Evolutionary conservation across 2,888 invertebrate species (phyloP), one percentile per base, ranked within the genome.

Genomic region (Timema cristinae): DNA sequence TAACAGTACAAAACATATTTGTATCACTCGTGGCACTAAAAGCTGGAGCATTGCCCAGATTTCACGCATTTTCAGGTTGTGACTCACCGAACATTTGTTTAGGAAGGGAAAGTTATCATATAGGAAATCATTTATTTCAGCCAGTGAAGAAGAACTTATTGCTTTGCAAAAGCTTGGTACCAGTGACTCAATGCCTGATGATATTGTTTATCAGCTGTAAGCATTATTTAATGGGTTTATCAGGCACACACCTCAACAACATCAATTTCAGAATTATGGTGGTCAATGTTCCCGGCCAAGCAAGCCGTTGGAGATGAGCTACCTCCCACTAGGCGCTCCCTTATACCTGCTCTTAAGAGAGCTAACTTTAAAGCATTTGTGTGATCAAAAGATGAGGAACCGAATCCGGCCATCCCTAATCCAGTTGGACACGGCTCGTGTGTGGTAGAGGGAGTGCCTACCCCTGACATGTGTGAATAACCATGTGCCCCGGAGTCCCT

Each of bases 181-280:
- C 52, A 52, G 52, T 52, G 52, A 52, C 52, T 52, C 52, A 52
- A 11, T 52, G 11, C 52, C 52, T 11, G 52, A 52, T 11, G 11
- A 11, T 52, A n/a, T n/a, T n/a, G 52, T 52, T 9, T 9, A 9
- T 52, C 52, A 52, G 52, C 52, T 11, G 52, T 9, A 52, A 10
- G 52, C 52, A 52, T 52, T 52, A 52, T 52, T 52, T 52, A 10
- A 9, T 52, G 52, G 52, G 52, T 52, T 52, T 52, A 52, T 52
- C 52, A 52, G 52, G 11, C 52, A 52, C 52, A 52, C 52, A 11
- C 52, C 52, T 52, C 11, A 52, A 52, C 52, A 52, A 10, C 52
- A 52, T 52, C 11, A 52, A 9, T 52, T 52, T 9, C 52, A 52
- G 52, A 52, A 52, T 52, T 9, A 52, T 52, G 52, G 52, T 52